phyloP scores from a whole-genome alignment of 1,140 invertebrate genomes.

The Eulimnadia texana region DNA sequence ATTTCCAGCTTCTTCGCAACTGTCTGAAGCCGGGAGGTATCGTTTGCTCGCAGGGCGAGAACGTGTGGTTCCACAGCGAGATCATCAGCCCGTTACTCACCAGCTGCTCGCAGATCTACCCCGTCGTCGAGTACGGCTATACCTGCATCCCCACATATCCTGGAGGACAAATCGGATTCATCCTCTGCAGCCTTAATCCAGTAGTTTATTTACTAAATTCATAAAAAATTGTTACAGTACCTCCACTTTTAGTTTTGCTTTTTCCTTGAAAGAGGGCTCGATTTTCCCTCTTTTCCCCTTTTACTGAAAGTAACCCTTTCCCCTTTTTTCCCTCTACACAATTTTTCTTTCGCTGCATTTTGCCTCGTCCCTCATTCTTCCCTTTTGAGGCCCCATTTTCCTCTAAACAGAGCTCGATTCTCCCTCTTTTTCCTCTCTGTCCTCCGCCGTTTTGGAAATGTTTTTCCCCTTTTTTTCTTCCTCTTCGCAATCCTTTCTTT shows the following conservation, averaged over 20 bases:
- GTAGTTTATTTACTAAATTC: constrained; percentile 30
- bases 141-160: constrained; percentile 88
- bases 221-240: background rate
- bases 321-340: no score
- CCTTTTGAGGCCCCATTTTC: no score
- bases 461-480: no score
- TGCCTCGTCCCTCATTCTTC: no score
- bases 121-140: constrained; percentile 57
- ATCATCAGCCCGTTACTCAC: constrained; percentile 58
- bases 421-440: no score
- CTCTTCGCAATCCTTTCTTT: no score
- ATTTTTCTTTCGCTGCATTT: no score
- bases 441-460: no score
- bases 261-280: no score
- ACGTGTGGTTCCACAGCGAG: constrained; percentile 70
- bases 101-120: constrained; percentile 60
- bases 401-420: no score
- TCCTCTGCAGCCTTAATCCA: constrained; percentile 52
- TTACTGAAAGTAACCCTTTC: no score
- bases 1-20: constrained; percentile 70
- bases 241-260: background rate
- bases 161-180: constrained; percentile 86
- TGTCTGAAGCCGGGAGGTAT: constrained; percentile 74
- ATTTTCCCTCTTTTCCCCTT: background rate
- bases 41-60: constrained; percentile 85